Evolutionary conservation across 2,888 invertebrate genomes (phyloP), one percentile per base, ranked within the genome.

Genomic region (Sinotaia quadrata): DNA sequence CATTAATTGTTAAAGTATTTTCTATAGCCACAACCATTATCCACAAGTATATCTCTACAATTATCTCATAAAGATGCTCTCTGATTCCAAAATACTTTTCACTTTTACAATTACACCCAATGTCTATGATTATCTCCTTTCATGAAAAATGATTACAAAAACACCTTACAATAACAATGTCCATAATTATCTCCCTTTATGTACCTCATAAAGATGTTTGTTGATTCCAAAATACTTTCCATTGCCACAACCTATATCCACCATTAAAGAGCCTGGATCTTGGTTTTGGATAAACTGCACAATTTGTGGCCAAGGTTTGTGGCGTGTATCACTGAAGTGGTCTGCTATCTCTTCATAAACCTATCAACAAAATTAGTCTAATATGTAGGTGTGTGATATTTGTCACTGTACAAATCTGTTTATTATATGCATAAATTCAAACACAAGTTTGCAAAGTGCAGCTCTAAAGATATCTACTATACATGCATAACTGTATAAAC

Each of bases 221-320:
- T 92, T 91, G 2, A 89, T 84, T 62, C 92, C 91, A 67, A 99
- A 91, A 88, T 99, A 98, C 91, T 99, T 99, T 49, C 98, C 99
- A 90, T 99, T 99, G 12, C 99, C 99, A 88, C 98, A 97, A 7
- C 99, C 99, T 44, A 98, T 92, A 89, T 99, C 99, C 37, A 82
- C 83, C 18, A 98, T 85, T 12, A 96, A 85, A 1, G 94, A 92
- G 0, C 94, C 94, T 0, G 87, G 69, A 0, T 91, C 87, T 74
- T 95, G 91, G 5, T 71, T 33, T 34, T 76, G 67, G n/a, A 88
- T 68, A 89, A 98, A 99, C 75, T 93, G 90, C 0, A 92, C 90
- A 0, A 99, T 96, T 75, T 92, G 92, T 0, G 97, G 97, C 99
- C 99, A 99, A 24, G 95, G 94, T 81, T 93, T 94, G 88, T 96